A percentile compares a stretch with the other conserved stretches of the same genome.
These are phyloP conservation scores for Pollachius pollachius DNA, from an alignment of 2,113 vertebrate species.

Conservation along the genomic window DNA sequence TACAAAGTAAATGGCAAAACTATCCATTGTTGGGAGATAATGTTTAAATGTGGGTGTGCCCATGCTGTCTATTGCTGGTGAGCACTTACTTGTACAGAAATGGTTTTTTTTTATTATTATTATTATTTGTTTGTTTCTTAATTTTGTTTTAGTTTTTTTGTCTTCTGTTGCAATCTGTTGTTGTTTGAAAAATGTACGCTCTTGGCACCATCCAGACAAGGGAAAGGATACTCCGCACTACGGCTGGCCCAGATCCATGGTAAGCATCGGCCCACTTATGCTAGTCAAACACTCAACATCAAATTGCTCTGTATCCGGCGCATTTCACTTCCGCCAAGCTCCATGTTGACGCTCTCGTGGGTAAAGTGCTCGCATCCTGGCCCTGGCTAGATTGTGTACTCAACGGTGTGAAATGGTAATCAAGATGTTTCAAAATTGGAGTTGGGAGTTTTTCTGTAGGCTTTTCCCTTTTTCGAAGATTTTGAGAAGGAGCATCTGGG, in stretches of 20 bases:
- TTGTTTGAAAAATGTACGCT: constrained; percentile 29
- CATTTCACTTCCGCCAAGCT: constrained; percentile 28
- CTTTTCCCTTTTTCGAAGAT: constrained; percentile 16
- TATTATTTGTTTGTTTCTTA: constrained; percentile 27
- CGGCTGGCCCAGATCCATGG: constrained; percentile 32
- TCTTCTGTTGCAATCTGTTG: constrained; percentile 50
- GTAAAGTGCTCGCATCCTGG: constrained; percentile 17
- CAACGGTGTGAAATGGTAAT: constrained; percentile 30
- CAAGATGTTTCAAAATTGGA: constrained; percentile 23
- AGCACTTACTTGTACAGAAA: constrained; percentile 76
- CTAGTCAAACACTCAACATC: constrained; percentile 5
- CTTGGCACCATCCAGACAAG: constrained; percentile 42
- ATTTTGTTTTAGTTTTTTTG: constrained; percentile 33
- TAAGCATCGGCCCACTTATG: constrained; percentile 33
- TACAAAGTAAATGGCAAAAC: constrained; percentile 50
- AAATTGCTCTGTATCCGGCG: constrained; percentile 10
- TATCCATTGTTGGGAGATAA: constrained; percentile 54
- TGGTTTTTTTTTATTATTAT: constrained; percentile 41
- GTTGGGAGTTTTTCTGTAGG: constrained; percentile 21
- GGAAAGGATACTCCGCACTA: constrained; percentile 8
- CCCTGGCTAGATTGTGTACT: constrained; percentile 10
- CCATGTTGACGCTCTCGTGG: constrained; percentile 12
- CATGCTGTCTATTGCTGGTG: constrained; percentile 68
- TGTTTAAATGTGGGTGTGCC: constrained; percentile 73
- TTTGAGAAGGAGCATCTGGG: constrained; percentile 60